Conservation (phyloP, 2,888 invertebrate species). For the Dioctria rufipes region DNA sequence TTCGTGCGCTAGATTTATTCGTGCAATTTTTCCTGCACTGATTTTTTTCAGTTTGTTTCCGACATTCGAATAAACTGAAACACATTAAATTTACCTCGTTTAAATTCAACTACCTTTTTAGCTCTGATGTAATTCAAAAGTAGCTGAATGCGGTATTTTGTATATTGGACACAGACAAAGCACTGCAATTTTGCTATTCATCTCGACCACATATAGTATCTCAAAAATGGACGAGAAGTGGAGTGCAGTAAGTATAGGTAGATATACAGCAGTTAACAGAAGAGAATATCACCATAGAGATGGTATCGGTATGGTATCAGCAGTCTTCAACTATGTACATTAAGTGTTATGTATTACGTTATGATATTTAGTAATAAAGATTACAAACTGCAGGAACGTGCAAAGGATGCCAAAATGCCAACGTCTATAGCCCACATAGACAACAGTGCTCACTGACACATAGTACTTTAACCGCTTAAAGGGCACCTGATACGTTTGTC, state of each 20-base stretch:
- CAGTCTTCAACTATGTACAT: constrained; percentile 35
- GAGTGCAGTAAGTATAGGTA: no score
- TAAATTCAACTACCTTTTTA: no score
- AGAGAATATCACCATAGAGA: background rate
- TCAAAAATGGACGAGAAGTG: background rate
- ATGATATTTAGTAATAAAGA: constrained; percentile 52
- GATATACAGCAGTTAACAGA: background rate
- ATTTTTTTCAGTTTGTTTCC: no score
- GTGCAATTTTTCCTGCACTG: no score
- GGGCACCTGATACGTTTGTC: constrained; percentile 39
- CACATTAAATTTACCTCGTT: no score
- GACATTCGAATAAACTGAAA: no score
- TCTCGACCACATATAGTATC: background rate
- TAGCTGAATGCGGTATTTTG: no score
- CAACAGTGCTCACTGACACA: background rate
- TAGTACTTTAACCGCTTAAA: constrained; percentile 39
- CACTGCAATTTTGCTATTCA: constrained; percentile 25
- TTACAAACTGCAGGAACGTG: constrained; percentile 51
- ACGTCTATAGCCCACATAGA: background rate
- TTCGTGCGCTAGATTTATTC: no score
- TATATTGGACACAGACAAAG: background rate
- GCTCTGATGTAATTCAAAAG: no score
- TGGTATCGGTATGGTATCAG: background rate
- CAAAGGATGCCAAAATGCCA: constrained; percentile 8
- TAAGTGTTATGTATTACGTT: constrained; percentile 49